phyloP scores from a whole-genome alignment of 1,140 invertebrate genomes.

The Teleopsis dalmanni region DNA sequence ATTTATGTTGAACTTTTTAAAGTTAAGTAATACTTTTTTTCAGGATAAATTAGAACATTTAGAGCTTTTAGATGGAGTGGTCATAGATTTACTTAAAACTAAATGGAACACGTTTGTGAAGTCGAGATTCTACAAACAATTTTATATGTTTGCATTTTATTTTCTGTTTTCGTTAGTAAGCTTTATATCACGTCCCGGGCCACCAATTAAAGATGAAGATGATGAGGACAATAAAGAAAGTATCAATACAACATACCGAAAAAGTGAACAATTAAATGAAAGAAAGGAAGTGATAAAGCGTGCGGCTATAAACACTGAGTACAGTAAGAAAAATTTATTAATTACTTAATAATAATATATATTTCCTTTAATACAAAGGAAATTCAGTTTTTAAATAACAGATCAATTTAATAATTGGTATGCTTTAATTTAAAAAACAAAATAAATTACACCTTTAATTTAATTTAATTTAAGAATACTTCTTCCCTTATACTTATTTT shows the following conservation, averaged over 20 bases:
- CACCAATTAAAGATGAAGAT: slow-evolving; percentile 39
- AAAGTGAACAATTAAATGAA: no score
- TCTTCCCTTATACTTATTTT: no score
- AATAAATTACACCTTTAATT: no score
- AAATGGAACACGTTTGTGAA: slow-evolving; percentile 98
- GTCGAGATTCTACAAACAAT: slow-evolving; percentile 87
- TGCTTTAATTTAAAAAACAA: no score
- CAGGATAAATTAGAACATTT: slow-evolving; percentile 92
- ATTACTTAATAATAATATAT: no score
- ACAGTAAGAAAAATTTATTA: neutral
- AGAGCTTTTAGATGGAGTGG: slow-evolving; percentile 88
- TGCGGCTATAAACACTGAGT: neutral
- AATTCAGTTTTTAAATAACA: no score
- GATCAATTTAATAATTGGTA: no score
- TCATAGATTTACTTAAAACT: slow-evolving; percentile 88
- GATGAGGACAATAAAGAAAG: slow-evolving; percentile 28
- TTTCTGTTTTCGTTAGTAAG: slow-evolving; percentile 80
- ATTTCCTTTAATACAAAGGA: no score
- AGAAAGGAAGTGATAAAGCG: neutral
- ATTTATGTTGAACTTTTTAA: neutral
- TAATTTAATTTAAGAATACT: no score
- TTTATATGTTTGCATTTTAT: slow-evolving; percentile 82
- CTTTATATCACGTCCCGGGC: slow-evolving; percentile 79
- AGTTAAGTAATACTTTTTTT: slow-evolving; percentile 16
- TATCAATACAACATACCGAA: no score